phyloP scores from a whole-genome alignment of 2,888 invertebrate species.

The Octodonta nipae region DNA sequence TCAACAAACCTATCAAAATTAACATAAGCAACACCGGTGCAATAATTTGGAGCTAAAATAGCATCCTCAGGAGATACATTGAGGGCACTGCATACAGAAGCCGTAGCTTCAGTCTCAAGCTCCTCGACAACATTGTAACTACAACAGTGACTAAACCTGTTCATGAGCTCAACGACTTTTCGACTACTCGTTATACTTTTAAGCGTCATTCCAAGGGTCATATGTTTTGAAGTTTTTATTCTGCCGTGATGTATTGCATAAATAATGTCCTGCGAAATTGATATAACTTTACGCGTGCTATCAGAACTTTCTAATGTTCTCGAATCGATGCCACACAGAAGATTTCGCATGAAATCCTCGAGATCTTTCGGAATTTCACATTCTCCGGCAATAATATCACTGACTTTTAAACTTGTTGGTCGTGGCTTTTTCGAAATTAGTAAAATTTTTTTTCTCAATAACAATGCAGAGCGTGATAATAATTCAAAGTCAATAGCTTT shows the following conservation, averaged over 20 bases:
- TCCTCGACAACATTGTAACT: constrained; percentile 8
- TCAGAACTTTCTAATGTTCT: constrained; percentile 4
- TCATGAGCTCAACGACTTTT: constrained; percentile 9
- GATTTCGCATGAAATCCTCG: constrained; percentile 4
- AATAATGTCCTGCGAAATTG: constrained; percentile 5
- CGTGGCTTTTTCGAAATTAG: constrained; percentile 2
- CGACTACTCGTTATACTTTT: constrained; percentile 10
- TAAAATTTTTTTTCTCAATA: constrained; percentile 1
- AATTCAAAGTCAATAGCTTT: neutral
- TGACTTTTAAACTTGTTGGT: constrained; percentile 1
- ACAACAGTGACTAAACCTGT: constrained; percentile 9
- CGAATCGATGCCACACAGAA: constrained; percentile 3
- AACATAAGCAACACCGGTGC: constrained; percentile 10
- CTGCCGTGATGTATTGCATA: constrained; percentile 4
- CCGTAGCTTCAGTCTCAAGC: constrained; percentile 12
- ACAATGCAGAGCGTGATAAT: neutral
- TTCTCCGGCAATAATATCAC: constrained; percentile 5
- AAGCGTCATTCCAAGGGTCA: constrained; percentile 8
- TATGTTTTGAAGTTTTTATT: constrained; percentile 5
- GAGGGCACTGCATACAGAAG: constrained; percentile 3
- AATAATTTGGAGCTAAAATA: constrained; percentile 1
- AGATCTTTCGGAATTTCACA: constrained; percentile 1
- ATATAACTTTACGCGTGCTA: constrained; percentile 4
- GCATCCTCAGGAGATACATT: constrained; percentile 11
- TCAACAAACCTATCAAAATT: constrained; percentile 14